phyloP scores from a whole-genome alignment of 1,140 invertebrate species.

The Akabosia matsudoensis region DNA sequence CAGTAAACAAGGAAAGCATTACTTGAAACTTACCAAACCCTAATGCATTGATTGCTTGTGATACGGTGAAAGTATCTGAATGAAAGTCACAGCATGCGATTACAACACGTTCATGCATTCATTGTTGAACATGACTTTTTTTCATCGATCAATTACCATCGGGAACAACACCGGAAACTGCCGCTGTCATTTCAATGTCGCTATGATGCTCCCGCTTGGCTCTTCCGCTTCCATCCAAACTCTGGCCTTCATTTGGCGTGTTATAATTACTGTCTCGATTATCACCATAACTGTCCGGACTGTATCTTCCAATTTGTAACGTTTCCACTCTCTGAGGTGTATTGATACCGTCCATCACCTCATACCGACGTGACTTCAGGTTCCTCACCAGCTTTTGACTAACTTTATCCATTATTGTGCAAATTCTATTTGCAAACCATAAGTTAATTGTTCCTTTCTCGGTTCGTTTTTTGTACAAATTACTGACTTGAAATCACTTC shows the following conservation, averaged over 20 bases:
- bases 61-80: constrained; percentile 87
- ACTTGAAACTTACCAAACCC: constrained; percentile 96
- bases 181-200: constrained; percentile 48
- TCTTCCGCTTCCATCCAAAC: constrained; percentile 24
- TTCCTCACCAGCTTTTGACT: constrained; percentile 42
- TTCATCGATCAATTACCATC: constrained; percentile 43
- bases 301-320: constrained; percentile 38
- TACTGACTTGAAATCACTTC: too few species aligned
- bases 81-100: neutral
- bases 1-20: constrained; percentile 78
- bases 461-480: too few species aligned
- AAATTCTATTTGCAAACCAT: too few species aligned
- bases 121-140: too few species aligned
- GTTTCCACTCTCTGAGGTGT: constrained; percentile 34
- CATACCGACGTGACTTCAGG: constrained; percentile 41
- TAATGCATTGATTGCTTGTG: constrained; percentile 89
- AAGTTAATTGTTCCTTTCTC: too few species aligned
- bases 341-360: constrained; percentile 45
- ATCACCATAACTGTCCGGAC: constrained; percentile 24
- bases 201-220: constrained; percentile 37
- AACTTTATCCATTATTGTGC: constrained; percentile 46
- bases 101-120: neutral
- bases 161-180: constrained; percentile 48
- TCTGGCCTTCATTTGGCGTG: constrained; percentile 11
- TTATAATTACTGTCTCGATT: neutral